phyloP scores from a whole-genome alignment of 2,797 vertebrate genomes.

The Lateolabrax maculatus region DNA sequence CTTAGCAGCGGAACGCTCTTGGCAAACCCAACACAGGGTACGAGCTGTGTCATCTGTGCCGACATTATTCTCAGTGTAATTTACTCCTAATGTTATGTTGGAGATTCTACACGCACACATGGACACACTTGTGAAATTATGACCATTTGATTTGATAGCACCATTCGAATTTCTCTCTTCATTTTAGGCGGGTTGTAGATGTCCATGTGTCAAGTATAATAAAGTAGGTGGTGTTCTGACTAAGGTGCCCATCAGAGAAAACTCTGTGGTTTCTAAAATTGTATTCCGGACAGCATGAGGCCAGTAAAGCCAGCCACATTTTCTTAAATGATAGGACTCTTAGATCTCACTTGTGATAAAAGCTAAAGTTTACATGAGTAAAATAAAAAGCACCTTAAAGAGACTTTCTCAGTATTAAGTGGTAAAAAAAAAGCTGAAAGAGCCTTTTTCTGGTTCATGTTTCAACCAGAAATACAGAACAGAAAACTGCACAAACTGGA shows the following conservation, averaged over 20 bases:
- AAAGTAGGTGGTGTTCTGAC: slow-evolving; percentile 10
- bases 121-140: slow-evolving; percentile 3
- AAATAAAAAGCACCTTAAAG: not conserved
- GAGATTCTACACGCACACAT: slow-evolving; percentile 7
- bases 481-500: not conserved
- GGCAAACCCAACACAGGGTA: slow-evolving; percentile 40
- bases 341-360: not conserved
- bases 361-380: not conserved
- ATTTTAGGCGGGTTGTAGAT: slow-evolving; percentile 1
- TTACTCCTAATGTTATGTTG: slow-evolving; percentile 20
- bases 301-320: not conserved
- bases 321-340: slow-evolving; percentile 10
- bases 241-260: slow-evolving; percentile 5
- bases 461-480: not conserved
- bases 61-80: slow-evolving; percentile 42
- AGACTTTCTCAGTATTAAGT: not conserved
- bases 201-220: not conserved
- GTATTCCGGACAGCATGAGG: not conserved
- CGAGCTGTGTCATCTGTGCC: slow-evolving; percentile 32
- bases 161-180: slow-evolving; percentile 22
- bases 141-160: slow-evolving; percentile 5
- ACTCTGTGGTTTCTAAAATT: not conserved
- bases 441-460: not conserved
- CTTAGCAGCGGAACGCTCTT: slow-evolving; percentile 39
- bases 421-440: not conserved